phyloP scores from a whole-genome alignment of 2,797 vertebrate genomes.

The Tapera naevia region DNA sequence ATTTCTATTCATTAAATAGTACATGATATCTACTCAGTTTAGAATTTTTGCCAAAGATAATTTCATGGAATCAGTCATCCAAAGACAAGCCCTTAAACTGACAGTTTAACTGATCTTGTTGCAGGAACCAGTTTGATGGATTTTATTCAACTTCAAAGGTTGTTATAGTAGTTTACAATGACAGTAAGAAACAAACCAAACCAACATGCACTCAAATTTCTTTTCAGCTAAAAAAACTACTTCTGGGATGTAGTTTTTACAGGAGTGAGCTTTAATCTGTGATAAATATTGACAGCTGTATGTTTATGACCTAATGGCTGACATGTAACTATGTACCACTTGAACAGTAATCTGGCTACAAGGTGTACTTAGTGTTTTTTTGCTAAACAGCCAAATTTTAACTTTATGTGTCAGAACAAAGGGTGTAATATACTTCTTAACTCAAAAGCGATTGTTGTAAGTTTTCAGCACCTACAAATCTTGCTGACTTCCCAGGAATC shows the following conservation, averaged over 20 bases:
- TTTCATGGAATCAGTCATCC: neutral
- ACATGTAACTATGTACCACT: neutral
- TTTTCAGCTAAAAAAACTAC: neutral
- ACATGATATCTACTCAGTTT: neutral
- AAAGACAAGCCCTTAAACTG: neutral
- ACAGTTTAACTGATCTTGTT: neutral
- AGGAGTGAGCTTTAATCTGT: neutral
- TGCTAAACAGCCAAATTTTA: neutral
- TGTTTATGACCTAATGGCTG: neutral
- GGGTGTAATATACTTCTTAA: neutral
- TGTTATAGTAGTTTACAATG: neutral
- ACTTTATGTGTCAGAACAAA: neutral
- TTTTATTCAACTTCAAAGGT: constrained; percentile 7
- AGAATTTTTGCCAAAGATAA: neutral
- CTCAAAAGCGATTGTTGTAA: neutral
- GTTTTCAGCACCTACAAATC: neutral
- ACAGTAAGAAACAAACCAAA: neutral
- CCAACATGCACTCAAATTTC: neutral
- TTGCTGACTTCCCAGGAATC: neutral
- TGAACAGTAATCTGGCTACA: neutral
- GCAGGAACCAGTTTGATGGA: neutral
- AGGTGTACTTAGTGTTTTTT: neutral
- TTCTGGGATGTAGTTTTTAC: neutral
- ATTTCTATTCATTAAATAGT: neutral
- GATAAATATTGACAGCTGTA: neutral